These are phyloP conservation scores for Portevinia maculata DNA, from an alignment of 2,888 invertebrate genomes.

Conservation along the genomic window DNA sequence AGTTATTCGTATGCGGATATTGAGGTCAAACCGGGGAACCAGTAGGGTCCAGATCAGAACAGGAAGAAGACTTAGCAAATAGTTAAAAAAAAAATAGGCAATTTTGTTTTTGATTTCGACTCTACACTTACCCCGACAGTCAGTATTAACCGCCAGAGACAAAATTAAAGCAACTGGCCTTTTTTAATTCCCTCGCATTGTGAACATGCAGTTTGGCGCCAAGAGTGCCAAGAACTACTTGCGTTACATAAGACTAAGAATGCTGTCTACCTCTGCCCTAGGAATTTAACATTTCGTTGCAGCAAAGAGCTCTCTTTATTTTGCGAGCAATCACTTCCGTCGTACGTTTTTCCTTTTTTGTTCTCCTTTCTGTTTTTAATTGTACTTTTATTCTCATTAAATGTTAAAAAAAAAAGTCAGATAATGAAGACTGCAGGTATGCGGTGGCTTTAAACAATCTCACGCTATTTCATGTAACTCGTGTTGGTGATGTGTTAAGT, in stretches of 20 bases:
- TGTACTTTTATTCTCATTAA: conserved; percentile 64
- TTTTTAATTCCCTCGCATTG: too few species aligned
- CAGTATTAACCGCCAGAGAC: too few species aligned
- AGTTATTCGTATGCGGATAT: too few species aligned
- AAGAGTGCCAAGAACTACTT: background rate
- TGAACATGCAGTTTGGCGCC: background rate
- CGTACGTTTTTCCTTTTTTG: conserved; percentile 17
- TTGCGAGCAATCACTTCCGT: conserved; percentile 56
- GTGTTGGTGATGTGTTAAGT: conserved; percentile 54
- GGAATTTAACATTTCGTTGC: conserved; percentile 37
- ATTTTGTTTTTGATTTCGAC: too few species aligned
- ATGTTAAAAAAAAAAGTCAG: conserved; percentile 37
- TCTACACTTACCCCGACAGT: too few species aligned
- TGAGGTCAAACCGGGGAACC: too few species aligned
- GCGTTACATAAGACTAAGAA: background rate
- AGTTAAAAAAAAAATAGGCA: too few species aligned
- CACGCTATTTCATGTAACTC: conserved; percentile 54
- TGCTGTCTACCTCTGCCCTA: conserved; percentile 6
- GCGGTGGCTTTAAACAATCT: conserved; percentile 53
- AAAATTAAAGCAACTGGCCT: too few species aligned
- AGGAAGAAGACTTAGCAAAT: too few species aligned
- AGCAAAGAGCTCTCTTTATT: conserved; percentile 15
- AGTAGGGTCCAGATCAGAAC: too few species aligned
- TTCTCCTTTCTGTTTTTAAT: conserved; percentile 4
- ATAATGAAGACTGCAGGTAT: conserved; percentile 41